A percentile compares a stretch with the other conserved stretches of the same genome.
phyloP scores from a whole-genome alignment of 2,113 vertebrate species.

The Pterophyllum scalare region DNA sequence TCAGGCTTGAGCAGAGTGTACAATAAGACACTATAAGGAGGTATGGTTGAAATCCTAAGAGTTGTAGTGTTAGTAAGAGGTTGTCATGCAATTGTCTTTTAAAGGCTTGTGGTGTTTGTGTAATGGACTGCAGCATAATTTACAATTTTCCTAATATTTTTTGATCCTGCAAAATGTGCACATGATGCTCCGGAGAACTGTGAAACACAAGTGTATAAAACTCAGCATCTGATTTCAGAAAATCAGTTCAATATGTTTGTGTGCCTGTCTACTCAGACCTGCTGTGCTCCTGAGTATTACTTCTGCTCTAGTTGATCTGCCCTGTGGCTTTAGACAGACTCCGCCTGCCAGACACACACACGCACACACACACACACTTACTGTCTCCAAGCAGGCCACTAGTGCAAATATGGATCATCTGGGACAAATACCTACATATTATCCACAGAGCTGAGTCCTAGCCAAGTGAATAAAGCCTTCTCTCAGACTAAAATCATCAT shows the following conservation, averaged over 20 bases:
- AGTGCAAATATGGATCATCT: conserved; percentile 32
- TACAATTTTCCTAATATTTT: background rate
- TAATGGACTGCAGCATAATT: background rate
- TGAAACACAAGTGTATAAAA: background rate
- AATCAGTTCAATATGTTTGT: conserved; percentile 27
- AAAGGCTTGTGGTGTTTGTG: background rate
- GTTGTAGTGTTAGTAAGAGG: too few relatives aligned
- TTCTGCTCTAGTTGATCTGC: conserved; percentile 75
- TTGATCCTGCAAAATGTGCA: background rate
- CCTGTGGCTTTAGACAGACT: conserved; percentile 51
- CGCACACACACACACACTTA: background rate
- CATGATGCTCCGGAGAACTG: background rate
- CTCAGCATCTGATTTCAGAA: background rate
- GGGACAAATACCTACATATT: conserved; percentile 20
- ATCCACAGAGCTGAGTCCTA: background rate
- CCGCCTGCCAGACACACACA: conserved; percentile 31
- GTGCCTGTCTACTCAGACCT: conserved; percentile 16
- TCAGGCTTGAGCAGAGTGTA: background rate
- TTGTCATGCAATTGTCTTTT: background rate
- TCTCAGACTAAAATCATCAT: background rate
- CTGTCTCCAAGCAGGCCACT: conserved; percentile 33
- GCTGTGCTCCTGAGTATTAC: conserved; percentile 54
- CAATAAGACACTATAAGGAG: background rate
- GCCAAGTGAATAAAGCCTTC: background rate
- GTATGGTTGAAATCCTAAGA: too few relatives aligned